Evolutionary conservation across 2,888 invertebrate genomes (phyloP).

Genomic region (Chouioia cunea): DNA sequence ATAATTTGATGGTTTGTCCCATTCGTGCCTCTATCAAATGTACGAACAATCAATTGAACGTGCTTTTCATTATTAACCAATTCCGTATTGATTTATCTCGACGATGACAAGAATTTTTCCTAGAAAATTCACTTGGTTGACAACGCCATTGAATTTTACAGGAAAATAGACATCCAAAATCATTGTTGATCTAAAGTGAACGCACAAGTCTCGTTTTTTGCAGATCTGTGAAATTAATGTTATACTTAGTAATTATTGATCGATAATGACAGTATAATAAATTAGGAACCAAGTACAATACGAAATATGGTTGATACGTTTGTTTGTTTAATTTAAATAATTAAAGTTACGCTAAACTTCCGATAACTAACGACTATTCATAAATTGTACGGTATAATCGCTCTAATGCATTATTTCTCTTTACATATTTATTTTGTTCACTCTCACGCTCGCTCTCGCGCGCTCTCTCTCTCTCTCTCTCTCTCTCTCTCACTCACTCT

Average conservation of each 20-base stretch:
- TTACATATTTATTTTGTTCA: slow-evolving; percentile 40
- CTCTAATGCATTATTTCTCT: slow-evolving; percentile 46
- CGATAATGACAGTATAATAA: slow-evolving; percentile 60
- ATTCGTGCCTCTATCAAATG: too few species aligned
- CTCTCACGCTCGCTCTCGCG: slow-evolving; percentile 39
- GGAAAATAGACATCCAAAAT: too few species aligned
- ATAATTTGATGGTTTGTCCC: too few species aligned
- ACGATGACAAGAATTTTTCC: too few species aligned
- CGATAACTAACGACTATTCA: slow-evolving; percentile 57
- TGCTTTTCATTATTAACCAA: too few species aligned
- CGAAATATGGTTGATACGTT: slow-evolving; percentile 58
- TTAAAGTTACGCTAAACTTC: slow-evolving; percentile 57
- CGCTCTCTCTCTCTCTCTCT: slow-evolving; percentile 42
- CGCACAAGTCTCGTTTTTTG: too few species aligned
- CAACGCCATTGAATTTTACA: too few species aligned
- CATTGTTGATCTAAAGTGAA: too few species aligned
- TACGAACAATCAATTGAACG: too few species aligned
- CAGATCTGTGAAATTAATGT: slow-evolving; percentile 44
- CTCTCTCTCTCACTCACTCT: slow-evolving; percentile 31
- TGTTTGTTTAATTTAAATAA: slow-evolving; percentile 59
- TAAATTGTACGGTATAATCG: slow-evolving; percentile 54
- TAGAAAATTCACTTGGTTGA: too few species aligned
- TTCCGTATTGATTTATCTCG: too few species aligned
- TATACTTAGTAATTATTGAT: slow-evolving; percentile 56
- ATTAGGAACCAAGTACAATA: slow-evolving; percentile 68